A percentile compares a stretch with the other conserved stretches of the same genome.
Conservation (phyloP, 2,797 vertebrate genomes). For the Perodicticus potto region DNA sequence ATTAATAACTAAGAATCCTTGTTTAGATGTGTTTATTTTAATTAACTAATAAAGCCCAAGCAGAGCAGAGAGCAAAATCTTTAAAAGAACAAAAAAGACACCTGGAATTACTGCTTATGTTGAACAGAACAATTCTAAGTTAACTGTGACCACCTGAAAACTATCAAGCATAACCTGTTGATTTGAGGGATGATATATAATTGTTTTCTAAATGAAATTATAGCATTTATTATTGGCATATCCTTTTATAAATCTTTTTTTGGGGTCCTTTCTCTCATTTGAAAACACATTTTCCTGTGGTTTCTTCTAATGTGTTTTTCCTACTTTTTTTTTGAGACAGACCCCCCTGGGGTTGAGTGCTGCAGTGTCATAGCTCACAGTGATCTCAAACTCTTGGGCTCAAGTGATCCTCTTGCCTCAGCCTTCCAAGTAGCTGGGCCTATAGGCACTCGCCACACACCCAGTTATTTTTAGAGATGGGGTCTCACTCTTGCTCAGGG, state of each 20-base stretch:
- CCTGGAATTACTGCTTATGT: background rate
- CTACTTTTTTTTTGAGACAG: background rate
- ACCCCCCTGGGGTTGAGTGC: too few species aligned
- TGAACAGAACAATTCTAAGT: background rate
- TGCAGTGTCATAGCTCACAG: too few species aligned
- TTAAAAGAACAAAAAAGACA: background rate
- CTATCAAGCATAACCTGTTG: background rate
- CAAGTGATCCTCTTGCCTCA: too few species aligned
- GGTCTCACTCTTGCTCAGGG: too few species aligned
- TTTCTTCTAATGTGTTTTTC: conserved; percentile 20
- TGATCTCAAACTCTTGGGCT: too few species aligned
- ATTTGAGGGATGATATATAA: background rate
- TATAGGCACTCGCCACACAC: too few species aligned
- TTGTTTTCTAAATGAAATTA: conserved; percentile 14
- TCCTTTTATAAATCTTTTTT: background rate
- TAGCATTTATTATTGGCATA: background rate
- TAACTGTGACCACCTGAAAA: conserved; percentile 11
- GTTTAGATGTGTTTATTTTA: conserved; percentile 54
- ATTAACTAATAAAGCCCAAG: conserved; percentile 43
- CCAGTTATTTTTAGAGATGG: too few species aligned
- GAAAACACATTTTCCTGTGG: background rate
- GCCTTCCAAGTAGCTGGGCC: too few species aligned
- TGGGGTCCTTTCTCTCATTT: background rate
- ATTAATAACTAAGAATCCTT: conserved; percentile 11
- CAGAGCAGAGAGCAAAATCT: conserved; percentile 5